Base-by-base conservation (phyloP, 2,113 vertebrate genomes). In the Myotis brandtii region DNA sequence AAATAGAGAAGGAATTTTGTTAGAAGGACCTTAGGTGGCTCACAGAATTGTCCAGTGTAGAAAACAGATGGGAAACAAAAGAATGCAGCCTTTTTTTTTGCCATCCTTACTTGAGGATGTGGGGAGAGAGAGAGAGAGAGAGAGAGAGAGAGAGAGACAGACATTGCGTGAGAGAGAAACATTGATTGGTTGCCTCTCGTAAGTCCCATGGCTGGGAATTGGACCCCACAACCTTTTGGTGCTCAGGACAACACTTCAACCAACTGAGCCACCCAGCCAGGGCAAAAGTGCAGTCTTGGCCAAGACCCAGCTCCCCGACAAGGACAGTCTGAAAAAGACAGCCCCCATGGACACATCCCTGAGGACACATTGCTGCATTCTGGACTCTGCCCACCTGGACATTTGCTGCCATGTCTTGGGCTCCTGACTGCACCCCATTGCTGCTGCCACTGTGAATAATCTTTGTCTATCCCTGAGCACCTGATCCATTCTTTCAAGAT, bases 341-440 rank as follows among this genome's bases (percentile, higher is more conserved):
- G 64, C 0, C 0, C 8, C 1, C 18, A 1, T 0, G 79, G 13
- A 9, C 3, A 64, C 5, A 9, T 1, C 2, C 2, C 2, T 3
- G 2, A 1, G 3, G 6, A 40, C 32, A 64, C 3, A 59, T 16
- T 4, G 1, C 4, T 5, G 1, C 2, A 0, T 10, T 5, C 16
- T 9, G 46, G 32, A 11, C 14, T 56, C 43, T 23, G 32, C 14
- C 25, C 13, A 7, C 8, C 9, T 18, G 3, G 43, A 54, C 2
- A 11, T 17, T 69, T 11, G 50, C 17, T 25, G 14, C 34, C n/a
- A 10, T 2, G 0, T 67, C 50, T 10, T 67, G 46, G 46, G 32
- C 16, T 73, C 43, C 46, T 40, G 52, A 88, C 37, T 48, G 23
- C 40, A 83, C 13, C 20, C 7, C 6, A 5, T 2, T 25, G 20